These are phyloP conservation scores for Lampris incognitus DNA, from an alignment of 2,113 vertebrate genomes.

Conservation along the genomic window DNA sequence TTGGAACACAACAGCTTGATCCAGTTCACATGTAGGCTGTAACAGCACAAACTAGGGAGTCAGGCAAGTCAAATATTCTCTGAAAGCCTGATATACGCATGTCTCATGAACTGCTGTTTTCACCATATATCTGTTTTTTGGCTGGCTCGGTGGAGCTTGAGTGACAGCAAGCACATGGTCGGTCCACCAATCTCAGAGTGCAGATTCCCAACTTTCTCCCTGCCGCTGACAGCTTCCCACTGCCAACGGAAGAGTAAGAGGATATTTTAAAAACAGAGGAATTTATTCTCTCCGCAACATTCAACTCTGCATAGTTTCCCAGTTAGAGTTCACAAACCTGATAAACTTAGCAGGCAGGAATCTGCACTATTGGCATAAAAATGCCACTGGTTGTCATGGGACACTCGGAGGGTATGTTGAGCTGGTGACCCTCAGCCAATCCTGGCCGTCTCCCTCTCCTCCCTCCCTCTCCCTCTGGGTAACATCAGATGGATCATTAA, in stretches of 20 bases:
- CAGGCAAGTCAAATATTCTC: too few species aligned
- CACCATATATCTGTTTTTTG: too few species aligned
- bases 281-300: constrained; percentile 25
- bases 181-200: background rate
- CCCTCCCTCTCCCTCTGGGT: constrained; percentile 1
- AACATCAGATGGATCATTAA: constrained; percentile 26
- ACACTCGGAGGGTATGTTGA: constrained; percentile 36
- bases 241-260: background rate
- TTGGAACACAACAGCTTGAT: too few species aligned
- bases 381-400: constrained; percentile 34
- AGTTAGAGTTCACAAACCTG: constrained; percentile 32
- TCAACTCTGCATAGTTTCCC: constrained; percentile 48
- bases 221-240: constrained; percentile 23
- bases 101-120: too few species aligned
- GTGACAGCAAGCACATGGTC: background rate
- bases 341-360: constrained; percentile 52
- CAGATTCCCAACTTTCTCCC: background rate
- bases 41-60: too few species aligned
- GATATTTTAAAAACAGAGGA: constrained; percentile 29
- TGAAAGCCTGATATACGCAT: too few species aligned
- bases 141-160: too few species aligned
- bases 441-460: constrained; percentile 2
- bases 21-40: too few species aligned
- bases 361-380: constrained; percentile 46
- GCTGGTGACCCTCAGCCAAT: constrained; percentile 43